A percentile compares a stretch with the other conserved stretches of the same genome.
Evolutionary conservation across 2,888 invertebrate genomes (phyloP).

Genomic region (Oligia strigilis): DNA sequence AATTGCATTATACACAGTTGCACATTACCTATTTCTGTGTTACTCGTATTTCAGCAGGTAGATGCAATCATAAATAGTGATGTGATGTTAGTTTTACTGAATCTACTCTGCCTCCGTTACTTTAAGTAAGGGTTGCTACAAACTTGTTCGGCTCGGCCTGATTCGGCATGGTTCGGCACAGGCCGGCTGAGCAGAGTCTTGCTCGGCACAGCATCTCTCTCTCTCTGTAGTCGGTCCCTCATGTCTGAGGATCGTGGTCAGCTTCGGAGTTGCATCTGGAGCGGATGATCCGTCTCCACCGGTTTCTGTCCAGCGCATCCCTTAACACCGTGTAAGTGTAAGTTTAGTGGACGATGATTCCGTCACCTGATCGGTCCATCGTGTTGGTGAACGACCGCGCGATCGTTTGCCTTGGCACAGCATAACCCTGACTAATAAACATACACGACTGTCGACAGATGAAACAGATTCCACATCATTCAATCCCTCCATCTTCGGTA

Average conservation of each 20-base stretch:
- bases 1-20: not conserved
- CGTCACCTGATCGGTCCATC: too few relatives aligned
- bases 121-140: too few relatives aligned
- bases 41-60: slow-evolving; percentile 14
- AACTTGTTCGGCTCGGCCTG: too few relatives aligned
- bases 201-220: not conserved
- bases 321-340: too few relatives aligned
- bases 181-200: not conserved
- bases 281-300: too few relatives aligned
- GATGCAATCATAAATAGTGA: not conserved
- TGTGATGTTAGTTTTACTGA: not conserved
- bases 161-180: too few relatives aligned
- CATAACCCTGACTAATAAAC: not conserved
- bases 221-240: too few relatives aligned
- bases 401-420: not conserved
- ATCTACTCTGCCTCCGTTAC: not conserved
- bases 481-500: slow-evolving; percentile 1
- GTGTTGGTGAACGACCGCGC: too few relatives aligned
- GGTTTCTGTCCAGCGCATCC: too few relatives aligned
- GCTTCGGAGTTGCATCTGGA: too few relatives aligned
- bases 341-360: too few relatives aligned
- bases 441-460: not conserved
- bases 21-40: not conserved
- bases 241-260: too few relatives aligned
- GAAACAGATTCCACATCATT: slow-evolving; percentile 9